Base-by-base conservation (phyloP, 2,797 vertebrate genomes). In the Hypotaenidia philippensis region DNA sequence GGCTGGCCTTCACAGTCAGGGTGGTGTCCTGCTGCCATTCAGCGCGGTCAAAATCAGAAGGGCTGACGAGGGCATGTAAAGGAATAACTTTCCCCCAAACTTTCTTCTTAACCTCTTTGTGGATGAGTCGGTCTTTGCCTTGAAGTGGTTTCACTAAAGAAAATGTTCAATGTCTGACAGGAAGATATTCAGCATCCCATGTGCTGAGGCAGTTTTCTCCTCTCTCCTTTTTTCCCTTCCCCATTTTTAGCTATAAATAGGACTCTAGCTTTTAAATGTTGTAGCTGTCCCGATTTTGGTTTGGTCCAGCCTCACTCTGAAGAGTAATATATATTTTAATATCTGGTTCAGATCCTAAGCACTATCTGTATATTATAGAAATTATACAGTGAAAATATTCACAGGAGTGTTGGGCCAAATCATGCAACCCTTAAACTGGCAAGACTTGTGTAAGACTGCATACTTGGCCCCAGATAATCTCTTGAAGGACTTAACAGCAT, bases 251-350 rank as follows among this genome's bases (percentile, higher is more conserved):
- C 55, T 83, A 69, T 74, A 92, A 89, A 82, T 83, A 89, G 79
- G 50, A 8, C 45, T 19, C 6, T 81, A 60, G 61, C 64, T 92
- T 87, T 87, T 69, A 20, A 72, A 69, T 47, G 72, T 88, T 38
- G 21, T 13, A 70, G 34, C 23, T 94, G 89, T 41, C 80, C 91
- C 84, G 84, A 63, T 93, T 95, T 95, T 87, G 5, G 2, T 76
- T 81, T 76, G 29, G 41, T 63, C 40, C 44, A 94, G 56, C 59
- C 84, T 94, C 52, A 53, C 92, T 96, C 31, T 90, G 79, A 79
- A 59, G 47, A 59, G 44, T 23, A 76, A 52, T 90, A 55, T 69
- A 79, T 94, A 81, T 93, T 96, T 88, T 88, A 79, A 86, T 76
- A 91, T 66, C 79, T 79, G 52, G 47, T 94, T 92, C 88, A 91